Base-by-base conservation (phyloP, 2,888 invertebrate species). In the Drosophila rellima region DNA sequence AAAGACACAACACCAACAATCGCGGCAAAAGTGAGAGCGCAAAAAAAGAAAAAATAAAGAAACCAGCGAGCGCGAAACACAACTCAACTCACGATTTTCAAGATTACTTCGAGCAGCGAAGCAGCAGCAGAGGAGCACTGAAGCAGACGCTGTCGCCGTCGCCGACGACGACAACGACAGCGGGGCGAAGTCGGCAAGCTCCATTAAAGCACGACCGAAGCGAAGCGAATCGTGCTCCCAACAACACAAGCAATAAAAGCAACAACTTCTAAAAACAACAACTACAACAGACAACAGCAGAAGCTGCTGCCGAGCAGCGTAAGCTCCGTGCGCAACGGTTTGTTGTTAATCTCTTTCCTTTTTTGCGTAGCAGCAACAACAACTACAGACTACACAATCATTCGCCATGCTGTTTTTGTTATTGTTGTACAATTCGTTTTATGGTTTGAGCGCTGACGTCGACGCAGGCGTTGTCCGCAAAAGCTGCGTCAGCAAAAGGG, bases 1-100 rank as follows among this genome's bases (percentile, higher is more conserved):
- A 63, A 68, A 68, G 68, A 65, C 17, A 29, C 40, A 67, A 62
- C 55, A 23, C 31, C 56, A 51, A 57, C 54, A 70, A 45, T 15
- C 44, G 72, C 67, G 56, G 15, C 55, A 51, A 18, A 31, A 67
- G 60, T 52, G 69, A 57, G 62, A 66, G 72, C 51, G 56, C 61
- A 80, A 62, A 48, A 63, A 48, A 77, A 63, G 52, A 54, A 42
- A 33, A 40, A 40, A 40, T 40, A 78, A 71, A 68, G 64, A 78
- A 71, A 77, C 63, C 59, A 81, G 44, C 64, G 55, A 55, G 29
- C 67, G 60, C 84, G 37, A 81, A 84, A 84, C 87, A 72, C 62
- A 83, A 83, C 87, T 74, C 63, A 77, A 80, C 78, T 83, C 87
- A 88, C 88, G 82, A 88, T 88, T 88, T 81, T 81, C 70, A 84